Evolutionary conservation across 1,140 invertebrate species (phyloP), one percentile per base, ranked within the genome.

Genomic region (Scaptomyza graminum): DNA sequence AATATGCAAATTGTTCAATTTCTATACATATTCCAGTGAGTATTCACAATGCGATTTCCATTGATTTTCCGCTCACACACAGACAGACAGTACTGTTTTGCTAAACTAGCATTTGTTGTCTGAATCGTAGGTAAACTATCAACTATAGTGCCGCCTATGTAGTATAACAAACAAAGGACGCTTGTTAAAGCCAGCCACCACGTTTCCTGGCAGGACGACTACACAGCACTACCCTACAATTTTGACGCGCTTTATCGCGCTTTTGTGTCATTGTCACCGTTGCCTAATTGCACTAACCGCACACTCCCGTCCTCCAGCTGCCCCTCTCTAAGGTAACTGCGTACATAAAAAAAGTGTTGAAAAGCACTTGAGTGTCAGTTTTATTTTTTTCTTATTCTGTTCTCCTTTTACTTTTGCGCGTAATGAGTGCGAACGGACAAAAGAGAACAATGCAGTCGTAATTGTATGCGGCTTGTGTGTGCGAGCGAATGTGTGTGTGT

Each of bases 261-360:
- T 85, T 84, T 87, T 90, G 82, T 85, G 83, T 87, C 82, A 87
- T 82, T 87, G 85, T 80, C 87, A 71, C 65, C 87, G 81, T 65
- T 73, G 76, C 84, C 87, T 90, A 90, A 90, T 90, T 90, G 87
- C 87, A 72, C 73, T 73, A 76, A 88, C 83, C 83, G 37, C 81
- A 71, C 55, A 8, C 8, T 9, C 12, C 9, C 12, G 5, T 3
- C 0, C 28, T 31, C 9, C 49, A n/a, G n/a, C 44, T 9, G 12
- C 13, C 46, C 12, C 39, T 31, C 16, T 31, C 31, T 25, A 11
- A 55, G 43, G 49, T 52, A 46, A 22, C 8, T 5, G 13, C 37
- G n/a, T 34, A n/a, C 15, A 13, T 8, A 51, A 62, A 5, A 31
- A 68, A 77, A 75, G 64, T 66, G 71, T 69, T 65, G 79, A 83